Base-by-base conservation (phyloP, 2,888 invertebrate species). In the Spodoptera exigua region DNA sequence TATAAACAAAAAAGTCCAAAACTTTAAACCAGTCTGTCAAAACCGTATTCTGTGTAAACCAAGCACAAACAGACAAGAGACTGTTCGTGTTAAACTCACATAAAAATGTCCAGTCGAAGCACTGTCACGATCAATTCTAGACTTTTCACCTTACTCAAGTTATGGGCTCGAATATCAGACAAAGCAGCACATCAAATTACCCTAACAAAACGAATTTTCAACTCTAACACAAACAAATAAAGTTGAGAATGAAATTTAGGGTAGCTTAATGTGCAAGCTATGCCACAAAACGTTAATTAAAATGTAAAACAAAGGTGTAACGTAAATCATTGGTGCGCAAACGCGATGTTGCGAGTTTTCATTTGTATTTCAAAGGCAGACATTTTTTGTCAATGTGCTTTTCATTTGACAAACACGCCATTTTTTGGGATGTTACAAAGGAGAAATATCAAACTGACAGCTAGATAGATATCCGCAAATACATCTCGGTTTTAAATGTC, bases 61-160 rank as follows among this genome's bases (percentile, higher is more conserved):
- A 18, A 1, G 0, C 60, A 10, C 58, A 35, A 59, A 7, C 12
- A 43, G 52, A 48, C 55, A 40, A 62, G 44, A 61, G 44, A 67
- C 21, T 36, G 16, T 10, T n/a, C 77, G 63, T 76, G 76, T 64
- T 35, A 5, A 0, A 44, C 35, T 40, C 41, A 57, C 69, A 76
- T 76, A 62, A 77, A 76, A 70, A 74, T 74, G 39, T 56, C 39
- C 43, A 56, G 43, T 44, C 14, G n/a, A 43, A 64, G 60, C 49
- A 55, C 53, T 65, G 60, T 59, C 70, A 61, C 74, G 44, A 70
- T 58, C 61, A 52, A 61, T 67, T 61, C 62, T 59, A 16, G 46
- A 62, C 56, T 71, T 56, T 62, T 58, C 48, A 65, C 69, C 51
- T 46, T 16, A 12, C 45, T 17, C 32, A 43, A 56, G 47, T 46